phyloP scores from a whole-genome alignment of 1,140 invertebrate genomes.

The Drosophila bocqueti region DNA sequence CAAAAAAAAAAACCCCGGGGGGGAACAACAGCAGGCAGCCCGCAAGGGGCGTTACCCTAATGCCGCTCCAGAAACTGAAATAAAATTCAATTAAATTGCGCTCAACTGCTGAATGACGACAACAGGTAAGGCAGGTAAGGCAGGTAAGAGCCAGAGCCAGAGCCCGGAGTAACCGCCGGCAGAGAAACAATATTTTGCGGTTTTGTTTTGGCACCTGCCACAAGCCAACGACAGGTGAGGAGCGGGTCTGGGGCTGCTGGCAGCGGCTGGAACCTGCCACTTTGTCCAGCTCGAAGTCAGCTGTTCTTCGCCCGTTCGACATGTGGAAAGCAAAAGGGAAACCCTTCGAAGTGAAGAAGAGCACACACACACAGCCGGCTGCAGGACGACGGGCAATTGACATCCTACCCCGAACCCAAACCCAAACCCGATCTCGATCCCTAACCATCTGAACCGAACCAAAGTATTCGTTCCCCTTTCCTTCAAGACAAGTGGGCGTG shows the following conservation, averaged over 20 bases:
- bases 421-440: background rate
- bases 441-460: background rate
- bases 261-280: background rate
- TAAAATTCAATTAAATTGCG: constrained; percentile 82
- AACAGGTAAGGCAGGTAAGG: constrained; percentile 13
- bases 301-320: constrained; percentile 44
- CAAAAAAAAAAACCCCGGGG: background rate
- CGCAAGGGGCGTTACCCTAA: constrained; percentile 69
- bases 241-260: background rate
- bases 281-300: constrained; percentile 51
- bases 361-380: constrained; percentile 25
- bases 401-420: constrained; percentile 9
- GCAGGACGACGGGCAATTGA: constrained; percentile 24
- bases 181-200: constrained; percentile 54
- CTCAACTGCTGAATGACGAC: constrained; percentile 42
- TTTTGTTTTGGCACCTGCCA: constrained; percentile 78
- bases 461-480: background rate
- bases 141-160: background rate
- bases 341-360: background rate
- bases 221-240: constrained; percentile 43
- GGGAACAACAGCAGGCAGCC: constrained; percentile 6
- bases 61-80: constrained; percentile 72
- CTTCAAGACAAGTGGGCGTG: constrained; percentile 51
- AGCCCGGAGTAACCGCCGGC: constrained; percentile 22
- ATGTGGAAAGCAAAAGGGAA: constrained; percentile 4